Base-by-base conservation (phyloP, 2,113 vertebrate species). In the Andinoacara biseriatus region DNA sequence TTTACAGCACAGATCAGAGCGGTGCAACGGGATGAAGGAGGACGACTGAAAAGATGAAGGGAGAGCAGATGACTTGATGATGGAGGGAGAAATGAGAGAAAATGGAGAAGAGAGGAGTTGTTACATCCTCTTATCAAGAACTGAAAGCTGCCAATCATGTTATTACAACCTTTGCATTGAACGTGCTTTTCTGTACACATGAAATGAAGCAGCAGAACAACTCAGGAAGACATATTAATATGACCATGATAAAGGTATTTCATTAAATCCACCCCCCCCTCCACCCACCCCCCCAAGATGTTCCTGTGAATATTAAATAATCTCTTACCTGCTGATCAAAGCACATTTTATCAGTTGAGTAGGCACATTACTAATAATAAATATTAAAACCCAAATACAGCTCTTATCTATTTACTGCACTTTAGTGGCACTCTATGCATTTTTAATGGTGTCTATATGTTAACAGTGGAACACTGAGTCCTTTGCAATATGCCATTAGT, bases 381-480 rank as follows among this genome's bases (percentile, higher is more conserved):
- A 69, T 29, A 52, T 49, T 43, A 49, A 49, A 0, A 24, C 1
- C 0, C 2, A 72, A 52, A 54, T 31, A 31, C 10, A n/a, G 46
- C 67, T 29, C 0, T 31, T 31, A 31, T 72, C 31, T 72, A 72
- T 52, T 0, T 69, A 31, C 40, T 52, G 43, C 24, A 69, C 22
- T 49, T 67, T 5, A 26, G 22, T 0, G 0, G 9, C 22, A 69
- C 63, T 65, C n/a, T 17, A n/a, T 65, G 38, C 38, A 11, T 69
- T 17, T 35, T n/a, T 69, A 69, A 49, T 24, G 49, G 43, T 20
- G 2, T 29, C 24, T 7, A 20, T 13, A 3, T 69, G 40, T 69
- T 49, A 69, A 0, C 46, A 1, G 0, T 67, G 40, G 63, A 29
- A 29, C 24, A 29, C 26, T 69, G 5, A 54, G 18, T 54, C 18